Conservation (phyloP, 2,888 invertebrate genomes). For the Tenodera sinensis region DNA sequence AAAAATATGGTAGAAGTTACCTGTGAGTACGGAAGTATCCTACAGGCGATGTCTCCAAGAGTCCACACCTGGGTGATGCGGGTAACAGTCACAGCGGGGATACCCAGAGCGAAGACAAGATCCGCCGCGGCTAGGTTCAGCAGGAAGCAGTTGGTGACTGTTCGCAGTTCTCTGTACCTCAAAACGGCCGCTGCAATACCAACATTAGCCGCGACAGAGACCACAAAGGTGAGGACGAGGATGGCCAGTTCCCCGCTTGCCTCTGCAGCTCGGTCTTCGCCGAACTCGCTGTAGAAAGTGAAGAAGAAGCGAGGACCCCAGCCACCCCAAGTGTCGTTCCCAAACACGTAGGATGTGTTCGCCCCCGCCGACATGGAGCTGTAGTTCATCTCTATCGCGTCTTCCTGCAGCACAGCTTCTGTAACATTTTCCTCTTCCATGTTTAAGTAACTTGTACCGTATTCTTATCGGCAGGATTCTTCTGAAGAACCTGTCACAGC, state of each 20-base stretch:
- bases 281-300: conserved; percentile 55
- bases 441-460: no score
- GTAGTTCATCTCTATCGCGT: neutral
- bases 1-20: conserved; percentile 38
- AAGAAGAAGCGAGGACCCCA: conserved; percentile 55
- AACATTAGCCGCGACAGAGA: conserved; percentile 52
- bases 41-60: conserved; percentile 50
- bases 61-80: conserved; percentile 51
- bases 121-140: conserved; percentile 63
- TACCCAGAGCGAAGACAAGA: conserved; percentile 53
- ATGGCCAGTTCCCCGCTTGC: conserved; percentile 46
- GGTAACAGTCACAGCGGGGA: conserved; percentile 52
- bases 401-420: neutral
- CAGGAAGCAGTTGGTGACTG: conserved; percentile 56
- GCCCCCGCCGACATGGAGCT: neutral
- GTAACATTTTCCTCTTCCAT: neutral
- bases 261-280: conserved; percentile 42
- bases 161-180: conserved; percentile 52
- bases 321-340: conserved; percentile 46
- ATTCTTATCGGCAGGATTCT: no score
- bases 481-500: no score
- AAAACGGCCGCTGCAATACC: conserved; percentile 49
- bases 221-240: conserved; percentile 45
- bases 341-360: conserved; percentile 52
- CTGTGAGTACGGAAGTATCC: conserved; percentile 54